These are phyloP conservation scores for Heliconius aoede DNA, from an alignment of 2,888 invertebrate species.

Conservation along the genomic window DNA sequence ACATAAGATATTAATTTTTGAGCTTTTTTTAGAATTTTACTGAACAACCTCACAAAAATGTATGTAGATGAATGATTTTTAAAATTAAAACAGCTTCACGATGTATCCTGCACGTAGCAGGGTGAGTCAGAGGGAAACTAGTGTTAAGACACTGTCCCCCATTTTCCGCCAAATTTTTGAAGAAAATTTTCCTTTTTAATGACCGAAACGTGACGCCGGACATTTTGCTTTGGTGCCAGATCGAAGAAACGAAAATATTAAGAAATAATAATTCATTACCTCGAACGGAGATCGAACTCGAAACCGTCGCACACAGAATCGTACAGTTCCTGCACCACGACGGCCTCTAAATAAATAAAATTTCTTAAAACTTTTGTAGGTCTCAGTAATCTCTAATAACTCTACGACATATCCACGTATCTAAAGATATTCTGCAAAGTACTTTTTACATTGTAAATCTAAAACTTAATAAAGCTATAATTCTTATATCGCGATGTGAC, in stretches of 20 bases:
- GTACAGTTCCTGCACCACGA: not conserved
- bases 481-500: slow-evolving; percentile 42
- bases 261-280: too few species aligned
- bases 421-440: not conserved
- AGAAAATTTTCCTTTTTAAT: not conserved
- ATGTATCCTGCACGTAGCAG: too few species aligned
- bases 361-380: too few species aligned
- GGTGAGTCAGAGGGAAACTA: not conserved
- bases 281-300: not conserved
- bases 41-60: too few species aligned
- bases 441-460: not conserved
- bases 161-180: not conserved
- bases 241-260: not conserved
- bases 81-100: too few species aligned
- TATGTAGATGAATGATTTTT: too few species aligned
- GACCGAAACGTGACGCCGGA: too few species aligned
- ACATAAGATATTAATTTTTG: too few species aligned
- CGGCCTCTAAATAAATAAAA: not conserved
- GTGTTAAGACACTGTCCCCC: not conserved
- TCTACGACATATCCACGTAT: too few species aligned
- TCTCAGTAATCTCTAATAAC: not conserved
- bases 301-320: not conserved
- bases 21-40: too few species aligned
- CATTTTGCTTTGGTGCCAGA: not conserved
- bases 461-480: slow-evolving; percentile 45